phyloP scores from a whole-genome alignment of 2,797 vertebrate genomes.

The Rhinogobio ventralis region DNA sequence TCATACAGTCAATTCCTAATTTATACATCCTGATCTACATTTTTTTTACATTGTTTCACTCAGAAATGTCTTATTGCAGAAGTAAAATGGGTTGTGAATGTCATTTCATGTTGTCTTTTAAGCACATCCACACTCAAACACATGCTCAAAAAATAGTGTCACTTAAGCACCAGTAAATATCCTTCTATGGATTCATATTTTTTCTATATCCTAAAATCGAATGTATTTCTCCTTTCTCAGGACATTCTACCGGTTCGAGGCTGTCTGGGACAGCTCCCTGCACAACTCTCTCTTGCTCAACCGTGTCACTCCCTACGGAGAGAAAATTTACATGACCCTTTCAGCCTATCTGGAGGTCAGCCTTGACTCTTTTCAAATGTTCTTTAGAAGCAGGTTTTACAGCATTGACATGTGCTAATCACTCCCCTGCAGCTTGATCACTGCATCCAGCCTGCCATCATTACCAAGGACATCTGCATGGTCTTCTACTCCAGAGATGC shows the following conservation, averaged over 20 bases:
- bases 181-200: neutral
- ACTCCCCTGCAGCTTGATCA: conserved; percentile 88
- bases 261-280: conserved; percentile 98
- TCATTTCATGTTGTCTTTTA: conserved; percentile 13
- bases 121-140: neutral
- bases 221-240: conserved; percentile 68
- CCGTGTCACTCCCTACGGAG: conserved; percentile 93
- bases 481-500: conserved; percentile 97
- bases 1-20: neutral
- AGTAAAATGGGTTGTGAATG: neutral
- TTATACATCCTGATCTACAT: neutral
- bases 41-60: neutral
- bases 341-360: conserved; percentile 97
- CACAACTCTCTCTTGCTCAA: conserved; percentile 98
- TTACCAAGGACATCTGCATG: conserved; percentile 98
- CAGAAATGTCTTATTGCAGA: neutral
- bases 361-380: neutral
- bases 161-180: neutral
- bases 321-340: conserved; percentile 98
- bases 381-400: neutral
- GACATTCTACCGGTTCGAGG: conserved; percentile 97
- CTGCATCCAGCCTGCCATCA: conserved; percentile 97
- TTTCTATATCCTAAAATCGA: neutral
- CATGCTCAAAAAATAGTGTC: neutral
- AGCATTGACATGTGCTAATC: conserved; percentile 23